Percentiles rank a stretch among this genome's conserved stretches.
Evolutionary conservation across 2,113 vertebrate genomes (phyloP).

Genomic region (Atlantisia rogersi): DNA sequence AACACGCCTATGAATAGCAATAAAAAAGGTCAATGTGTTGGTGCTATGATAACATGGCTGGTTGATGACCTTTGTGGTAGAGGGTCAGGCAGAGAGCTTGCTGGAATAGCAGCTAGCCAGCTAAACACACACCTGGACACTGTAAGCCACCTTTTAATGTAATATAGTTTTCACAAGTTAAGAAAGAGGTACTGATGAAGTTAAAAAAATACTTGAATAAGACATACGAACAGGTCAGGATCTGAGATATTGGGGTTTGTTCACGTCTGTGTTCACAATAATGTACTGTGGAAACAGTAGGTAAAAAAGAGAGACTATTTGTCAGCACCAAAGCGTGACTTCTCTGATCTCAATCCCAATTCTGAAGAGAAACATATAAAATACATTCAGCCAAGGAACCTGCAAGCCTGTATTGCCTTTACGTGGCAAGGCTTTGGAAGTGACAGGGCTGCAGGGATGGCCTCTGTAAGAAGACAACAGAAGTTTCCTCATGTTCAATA

Average conservation of each 20-base stretch:
- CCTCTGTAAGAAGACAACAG: background rate
- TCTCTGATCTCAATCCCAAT: background rate
- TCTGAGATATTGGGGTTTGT: fast-evolving
- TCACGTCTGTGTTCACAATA: background rate
- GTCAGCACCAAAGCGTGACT: background rate
- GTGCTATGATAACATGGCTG: background rate
- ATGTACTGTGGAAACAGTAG: background rate
- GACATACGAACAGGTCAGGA: background rate
- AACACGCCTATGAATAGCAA: background rate
- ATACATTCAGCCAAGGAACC: background rate
- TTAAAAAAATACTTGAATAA: background rate
- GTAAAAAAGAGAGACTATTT: background rate
- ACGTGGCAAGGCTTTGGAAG: background rate
- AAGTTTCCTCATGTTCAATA: background rate
- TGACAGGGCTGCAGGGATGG: fast-evolving
- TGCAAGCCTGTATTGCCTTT: background rate
- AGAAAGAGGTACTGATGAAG: background rate
- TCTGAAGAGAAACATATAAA: background rate
- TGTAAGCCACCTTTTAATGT: background rate
- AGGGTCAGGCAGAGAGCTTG: background rate
- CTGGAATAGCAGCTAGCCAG: background rate
- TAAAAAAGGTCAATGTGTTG: background rate
- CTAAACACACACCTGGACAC: background rate
- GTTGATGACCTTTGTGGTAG: background rate
- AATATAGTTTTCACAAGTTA: background rate